Conservation (phyloP, 2,113 vertebrate species). For the Urocitellus parryii region DNA sequence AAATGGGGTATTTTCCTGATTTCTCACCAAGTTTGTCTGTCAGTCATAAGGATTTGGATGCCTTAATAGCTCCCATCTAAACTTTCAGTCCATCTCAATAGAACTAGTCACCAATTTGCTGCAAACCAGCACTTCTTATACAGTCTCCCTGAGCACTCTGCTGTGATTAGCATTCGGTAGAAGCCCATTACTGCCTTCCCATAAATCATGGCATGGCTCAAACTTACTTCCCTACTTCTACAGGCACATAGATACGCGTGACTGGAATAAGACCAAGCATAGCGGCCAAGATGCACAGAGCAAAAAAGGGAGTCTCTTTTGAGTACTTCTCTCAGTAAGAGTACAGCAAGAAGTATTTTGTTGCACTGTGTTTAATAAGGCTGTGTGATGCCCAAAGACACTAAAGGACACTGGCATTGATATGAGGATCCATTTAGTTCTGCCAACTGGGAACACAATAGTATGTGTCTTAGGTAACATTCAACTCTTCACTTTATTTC, state of each 20-base stretch:
- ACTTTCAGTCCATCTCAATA: conserved; percentile 80
- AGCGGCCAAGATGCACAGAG: conserved; percentile 64
- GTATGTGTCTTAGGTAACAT: conserved; percentile 90
- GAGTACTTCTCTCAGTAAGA: conserved; percentile 60
- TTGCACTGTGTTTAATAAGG: neutral
- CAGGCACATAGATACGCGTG: neutral
- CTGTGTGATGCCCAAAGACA: conserved; percentile 37
- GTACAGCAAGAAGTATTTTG: neutral
- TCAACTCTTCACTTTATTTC: conserved; percentile 84
- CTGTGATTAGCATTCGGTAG: conserved; percentile 89
- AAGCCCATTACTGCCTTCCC: conserved; percentile 87
- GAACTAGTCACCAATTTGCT: conserved; percentile 88
- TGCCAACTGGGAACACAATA: conserved; percentile 85
- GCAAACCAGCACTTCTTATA: conserved; percentile 87
- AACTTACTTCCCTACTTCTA: conserved; percentile 54
- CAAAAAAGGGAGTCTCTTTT: conserved; percentile 73
- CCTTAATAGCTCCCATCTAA: conserved; percentile 84
- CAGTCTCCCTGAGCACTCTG: conserved; percentile 86
- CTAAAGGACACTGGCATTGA: conserved; percentile 47
- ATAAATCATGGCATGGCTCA: conserved; percentile 83
- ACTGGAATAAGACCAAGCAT: conserved; percentile 47
- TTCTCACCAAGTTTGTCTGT: conserved; percentile 72
- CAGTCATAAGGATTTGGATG: conserved; percentile 80
- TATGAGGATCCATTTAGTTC: conserved; percentile 77
- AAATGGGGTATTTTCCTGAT: conserved; percentile 71